phyloP scores from a whole-genome alignment of 2,113 vertebrate genomes.

The Leptobrachium ailaonicum region DNA sequence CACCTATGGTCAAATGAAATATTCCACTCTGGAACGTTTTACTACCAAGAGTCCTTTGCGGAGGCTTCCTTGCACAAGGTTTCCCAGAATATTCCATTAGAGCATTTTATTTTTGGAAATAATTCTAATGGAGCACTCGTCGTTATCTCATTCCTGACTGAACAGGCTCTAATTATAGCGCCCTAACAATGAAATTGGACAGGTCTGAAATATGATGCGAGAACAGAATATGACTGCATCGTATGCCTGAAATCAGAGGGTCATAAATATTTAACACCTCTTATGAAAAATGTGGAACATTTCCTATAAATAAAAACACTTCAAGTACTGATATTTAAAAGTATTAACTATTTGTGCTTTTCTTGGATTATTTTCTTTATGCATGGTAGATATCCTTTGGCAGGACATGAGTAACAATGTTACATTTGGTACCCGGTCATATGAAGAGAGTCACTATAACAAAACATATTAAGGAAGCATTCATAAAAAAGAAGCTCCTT shows the following conservation, averaged over 20 bases:
- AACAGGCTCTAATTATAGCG: slow-evolving; percentile 30
- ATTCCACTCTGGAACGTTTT: background rate
- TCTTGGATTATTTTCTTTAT: too few relatives aligned
- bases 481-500: too few relatives aligned
- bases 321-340: background rate
- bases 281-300: slow-evolving; percentile 5
- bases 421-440: too few relatives aligned
- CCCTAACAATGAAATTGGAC: background rate
- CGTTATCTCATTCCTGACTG: background rate
- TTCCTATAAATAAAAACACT: slow-evolving; percentile 26
- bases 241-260: slow-evolving; percentile 21
- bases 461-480: too few relatives aligned
- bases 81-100: slow-evolving; percentile 13
- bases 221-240: slow-evolving; percentile 12
- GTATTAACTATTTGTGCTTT: background rate
- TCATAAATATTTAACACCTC: slow-evolving; percentile 36
- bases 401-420: too few relatives aligned
- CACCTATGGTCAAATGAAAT: background rate
- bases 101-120: background rate
- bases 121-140: background rate
- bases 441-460: too few relatives aligned
- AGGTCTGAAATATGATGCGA: slow-evolving; percentile 8
- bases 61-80: background rate
- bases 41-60: background rate
- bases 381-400: too few relatives aligned